Evolutionary conservation across 2,888 invertebrate species (phyloP).

Genomic region (Cyclophora punctaria): DNA sequence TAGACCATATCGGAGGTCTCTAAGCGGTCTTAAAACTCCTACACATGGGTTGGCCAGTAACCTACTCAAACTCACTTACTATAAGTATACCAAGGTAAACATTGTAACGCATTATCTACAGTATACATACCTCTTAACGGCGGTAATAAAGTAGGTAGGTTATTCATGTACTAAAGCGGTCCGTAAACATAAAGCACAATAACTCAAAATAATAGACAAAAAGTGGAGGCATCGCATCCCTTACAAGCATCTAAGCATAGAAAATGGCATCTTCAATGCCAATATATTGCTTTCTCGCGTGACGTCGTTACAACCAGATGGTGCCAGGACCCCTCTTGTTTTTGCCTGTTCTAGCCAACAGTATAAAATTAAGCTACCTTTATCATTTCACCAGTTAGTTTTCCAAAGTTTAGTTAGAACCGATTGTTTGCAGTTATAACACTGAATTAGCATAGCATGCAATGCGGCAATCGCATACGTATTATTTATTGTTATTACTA

Average conservation of each 20-base stretch:
- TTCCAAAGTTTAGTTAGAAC: constrained; percentile 26
- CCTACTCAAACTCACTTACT: too few species aligned
- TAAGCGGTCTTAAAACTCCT: too few species aligned
- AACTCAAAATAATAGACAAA: too few species aligned
- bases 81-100: too few species aligned
- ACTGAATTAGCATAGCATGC: constrained; percentile 24
- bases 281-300: constrained; percentile 71
- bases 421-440: constrained; percentile 19
- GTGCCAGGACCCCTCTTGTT: constrained; percentile 47
- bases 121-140: too few species aligned
- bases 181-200: too few species aligned
- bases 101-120: too few species aligned
- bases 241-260: constrained; percentile 29
- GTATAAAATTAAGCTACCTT: constrained; percentile 49
- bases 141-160: too few species aligned
- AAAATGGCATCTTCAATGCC: constrained; percentile 62
- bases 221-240: neutral
- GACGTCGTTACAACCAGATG: constrained; percentile 69
- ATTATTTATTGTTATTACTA: constrained; percentile 3
- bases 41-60: too few species aligned
- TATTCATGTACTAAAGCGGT: too few species aligned
- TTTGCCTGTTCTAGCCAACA: constrained; percentile 53
- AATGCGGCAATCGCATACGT: constrained; percentile 27
- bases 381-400: constrained; percentile 42
- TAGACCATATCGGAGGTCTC: too few species aligned